Conservation (phyloP, 2,797 vertebrate genomes). For the Mallotus villosus region DNA sequence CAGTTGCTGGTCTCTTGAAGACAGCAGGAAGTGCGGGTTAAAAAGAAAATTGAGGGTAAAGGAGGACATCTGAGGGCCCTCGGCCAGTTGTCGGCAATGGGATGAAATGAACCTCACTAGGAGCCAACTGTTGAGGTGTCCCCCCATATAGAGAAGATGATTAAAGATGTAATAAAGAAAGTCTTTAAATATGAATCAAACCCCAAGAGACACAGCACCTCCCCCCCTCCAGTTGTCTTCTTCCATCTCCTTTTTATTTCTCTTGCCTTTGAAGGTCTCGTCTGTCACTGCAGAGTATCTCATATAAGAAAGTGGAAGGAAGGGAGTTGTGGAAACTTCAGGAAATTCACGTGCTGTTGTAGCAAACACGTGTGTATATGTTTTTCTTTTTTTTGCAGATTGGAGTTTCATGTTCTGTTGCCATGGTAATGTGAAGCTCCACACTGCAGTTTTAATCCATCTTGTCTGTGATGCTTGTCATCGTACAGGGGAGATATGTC, state of each 20-base stretch:
- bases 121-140: constrained; percentile 51
- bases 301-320: constrained; percentile 14
- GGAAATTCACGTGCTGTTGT: constrained; percentile 15
- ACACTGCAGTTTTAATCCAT: constrained; percentile 20
- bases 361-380: constrained; percentile 4
- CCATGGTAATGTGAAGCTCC: constrained; percentile 37
- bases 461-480: background rate
- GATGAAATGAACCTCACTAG: constrained; percentile 56
- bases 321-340: constrained; percentile 24
- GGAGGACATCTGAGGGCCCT: constrained; percentile 39
- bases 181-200: constrained; percentile 72
- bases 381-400: constrained; percentile 8
- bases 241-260: constrained; percentile 23
- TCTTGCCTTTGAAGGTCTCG: constrained; percentile 42
- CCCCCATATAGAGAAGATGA: constrained; percentile 47
- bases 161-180: constrained; percentile 68
- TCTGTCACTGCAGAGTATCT: constrained; percentile 41
- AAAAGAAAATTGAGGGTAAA: background rate
- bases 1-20: too few relatives aligned
- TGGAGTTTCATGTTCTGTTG: constrained; percentile 39
- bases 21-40: too few relatives aligned
- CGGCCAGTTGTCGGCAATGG: constrained; percentile 46
- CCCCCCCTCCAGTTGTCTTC: constrained; percentile 13
- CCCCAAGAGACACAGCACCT: constrained; percentile 15
- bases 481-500: constrained; percentile 13